Conservation (phyloP, 2,888 invertebrate genomes). For the Invenusta paracnida region DNA sequence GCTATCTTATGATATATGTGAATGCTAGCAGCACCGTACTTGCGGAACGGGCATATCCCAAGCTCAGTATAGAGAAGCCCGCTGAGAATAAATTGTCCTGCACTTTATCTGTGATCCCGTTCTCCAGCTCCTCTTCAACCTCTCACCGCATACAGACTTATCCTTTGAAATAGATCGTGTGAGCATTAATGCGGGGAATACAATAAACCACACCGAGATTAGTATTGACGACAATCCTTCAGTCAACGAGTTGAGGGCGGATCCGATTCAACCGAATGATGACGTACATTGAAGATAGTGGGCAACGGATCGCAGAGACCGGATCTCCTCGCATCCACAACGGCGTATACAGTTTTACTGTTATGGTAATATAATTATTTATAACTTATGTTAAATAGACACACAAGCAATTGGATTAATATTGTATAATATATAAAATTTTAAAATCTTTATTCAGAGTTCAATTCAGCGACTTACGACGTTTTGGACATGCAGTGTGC, state of each 20-base stretch:
- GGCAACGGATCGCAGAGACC: neutral
- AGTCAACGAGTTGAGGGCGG: neutral
- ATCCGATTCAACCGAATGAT: neutral
- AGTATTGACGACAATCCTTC: neutral
- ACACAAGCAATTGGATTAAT: too few relatives aligned
- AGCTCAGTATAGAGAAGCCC: neutral
- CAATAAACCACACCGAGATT: neutral
- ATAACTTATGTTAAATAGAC: too few relatives aligned
- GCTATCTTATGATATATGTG: neutral
- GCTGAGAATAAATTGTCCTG: neutral
- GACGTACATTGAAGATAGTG: neutral
- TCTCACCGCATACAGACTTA: neutral
- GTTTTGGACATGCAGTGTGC: neutral
- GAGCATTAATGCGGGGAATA: neutral
- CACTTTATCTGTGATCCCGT: neutral
- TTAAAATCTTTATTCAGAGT: too few relatives aligned
- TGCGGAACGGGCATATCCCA: neutral
- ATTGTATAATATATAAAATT: too few relatives aligned
- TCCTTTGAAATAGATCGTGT: neutral
- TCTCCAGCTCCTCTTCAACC: neutral
- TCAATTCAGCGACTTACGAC: too few relatives aligned
- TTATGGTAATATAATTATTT: neutral
- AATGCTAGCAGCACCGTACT: neutral
- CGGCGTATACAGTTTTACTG: neutral
- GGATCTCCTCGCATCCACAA: neutral